Conservation (phyloP, 2,797 vertebrate genomes). For the Sphenopsis melanotis region DNA sequence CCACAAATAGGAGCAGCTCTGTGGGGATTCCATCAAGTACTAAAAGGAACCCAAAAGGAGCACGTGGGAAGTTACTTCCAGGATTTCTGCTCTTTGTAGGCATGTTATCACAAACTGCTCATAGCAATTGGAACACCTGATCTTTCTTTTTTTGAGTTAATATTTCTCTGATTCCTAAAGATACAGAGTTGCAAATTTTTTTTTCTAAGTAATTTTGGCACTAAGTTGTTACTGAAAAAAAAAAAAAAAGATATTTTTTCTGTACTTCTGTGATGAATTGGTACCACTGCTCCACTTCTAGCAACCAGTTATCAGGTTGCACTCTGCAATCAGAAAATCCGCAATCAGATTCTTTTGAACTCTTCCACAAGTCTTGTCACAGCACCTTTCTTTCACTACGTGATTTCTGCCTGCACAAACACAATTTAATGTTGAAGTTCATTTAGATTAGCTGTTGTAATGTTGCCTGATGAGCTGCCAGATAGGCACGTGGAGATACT, state of each 20-base stretch:
- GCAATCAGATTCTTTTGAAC: conserved; percentile 39
- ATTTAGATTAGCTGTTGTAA: conserved; percentile 8
- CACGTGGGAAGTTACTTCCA: background rate
- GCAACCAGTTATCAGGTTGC: background rate
- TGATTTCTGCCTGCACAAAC: conserved; percentile 34
- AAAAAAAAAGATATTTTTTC: background rate
- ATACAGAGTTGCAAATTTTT: background rate
- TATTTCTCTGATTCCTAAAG: background rate
- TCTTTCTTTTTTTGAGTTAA: background rate
- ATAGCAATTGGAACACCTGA: background rate
- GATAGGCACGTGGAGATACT: background rate
- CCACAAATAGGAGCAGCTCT: background rate
- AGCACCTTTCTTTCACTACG: background rate
- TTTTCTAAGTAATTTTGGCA: background rate
- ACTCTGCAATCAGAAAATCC: conserved; percentile 20
- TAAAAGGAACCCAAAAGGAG: background rate
- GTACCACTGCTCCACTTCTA: background rate
- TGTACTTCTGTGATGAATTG: background rate
- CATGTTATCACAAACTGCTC: background rate
- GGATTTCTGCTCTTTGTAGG: background rate
- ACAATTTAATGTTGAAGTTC: conserved; percentile 22
- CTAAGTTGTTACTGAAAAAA: background rate
- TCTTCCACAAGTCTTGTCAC: background rate
- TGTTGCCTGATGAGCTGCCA: conserved; percentile 45
- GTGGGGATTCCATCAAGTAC: background rate